Conservation (phyloP, 53 echinoderm and acorn worm genomes). For the Patiria pectinifera region DNA sequence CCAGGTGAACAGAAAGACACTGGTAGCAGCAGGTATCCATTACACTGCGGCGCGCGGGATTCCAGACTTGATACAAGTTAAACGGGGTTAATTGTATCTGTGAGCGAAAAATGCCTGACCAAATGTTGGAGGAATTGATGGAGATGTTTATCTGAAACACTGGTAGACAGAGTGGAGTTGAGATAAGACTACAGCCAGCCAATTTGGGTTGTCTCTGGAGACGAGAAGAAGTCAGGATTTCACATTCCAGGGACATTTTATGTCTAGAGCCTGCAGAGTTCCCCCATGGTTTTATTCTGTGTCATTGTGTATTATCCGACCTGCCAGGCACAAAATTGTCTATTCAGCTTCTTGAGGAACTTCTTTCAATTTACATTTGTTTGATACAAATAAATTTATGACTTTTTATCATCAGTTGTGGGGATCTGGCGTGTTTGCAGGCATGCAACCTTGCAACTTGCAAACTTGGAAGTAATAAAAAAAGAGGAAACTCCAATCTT, state of each 20-base stretch:
- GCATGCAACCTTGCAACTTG: no score
- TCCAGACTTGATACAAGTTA: constrained; percentile 32
- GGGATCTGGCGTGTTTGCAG: no score
- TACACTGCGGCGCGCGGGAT: constrained; percentile 11
- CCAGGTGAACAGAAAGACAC: not conserved
- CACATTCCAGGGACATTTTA: constrained; percentile 3
- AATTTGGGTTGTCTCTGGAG: not conserved
- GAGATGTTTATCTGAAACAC: constrained; percentile 44
- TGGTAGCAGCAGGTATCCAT: constrained; percentile 40
- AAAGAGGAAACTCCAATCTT: no score
- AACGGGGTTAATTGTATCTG: constrained; percentile 59
- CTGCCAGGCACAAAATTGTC: no score
- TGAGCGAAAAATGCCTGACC: constrained; percentile 19
- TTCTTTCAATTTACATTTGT: no score
- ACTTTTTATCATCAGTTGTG: no score
- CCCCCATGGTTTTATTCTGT: not conserved
- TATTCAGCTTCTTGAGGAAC: no score
- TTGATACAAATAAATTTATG: no score
- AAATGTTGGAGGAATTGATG: not conserved
- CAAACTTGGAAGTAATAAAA: no score
- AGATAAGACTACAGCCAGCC: not conserved
- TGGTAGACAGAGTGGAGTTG: not conserved
- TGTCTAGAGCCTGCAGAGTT: not conserved
- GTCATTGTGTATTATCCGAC: not conserved
- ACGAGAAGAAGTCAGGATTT: not conserved